These are phyloP conservation scores for Melanotaenia pygmaea DNA, from an alignment of 2,797 vertebrate genomes.

Conservation along the genomic window DNA sequence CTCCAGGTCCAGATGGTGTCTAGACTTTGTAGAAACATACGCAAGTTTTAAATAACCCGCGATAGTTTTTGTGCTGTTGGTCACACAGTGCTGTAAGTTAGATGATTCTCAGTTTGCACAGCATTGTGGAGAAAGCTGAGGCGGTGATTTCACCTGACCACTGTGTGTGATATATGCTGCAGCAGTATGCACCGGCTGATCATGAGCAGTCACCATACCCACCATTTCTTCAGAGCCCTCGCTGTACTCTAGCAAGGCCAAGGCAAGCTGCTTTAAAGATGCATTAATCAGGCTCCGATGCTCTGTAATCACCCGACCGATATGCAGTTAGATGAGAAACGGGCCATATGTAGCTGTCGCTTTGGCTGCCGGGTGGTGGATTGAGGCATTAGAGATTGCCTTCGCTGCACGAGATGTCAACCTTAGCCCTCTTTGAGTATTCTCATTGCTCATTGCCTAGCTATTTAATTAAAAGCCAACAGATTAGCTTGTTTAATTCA, in stretches of 20 bases:
- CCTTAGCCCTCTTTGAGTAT: constrained; percentile 45
- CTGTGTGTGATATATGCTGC: constrained; percentile 47
- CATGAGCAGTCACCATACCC: constrained; percentile 41
- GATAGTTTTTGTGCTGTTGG: constrained; percentile 43
- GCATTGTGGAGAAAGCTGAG: constrained; percentile 34
- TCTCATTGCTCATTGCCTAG: constrained; percentile 44
- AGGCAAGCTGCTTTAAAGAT: constrained; percentile 58
- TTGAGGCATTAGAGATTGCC: constrained; percentile 63
- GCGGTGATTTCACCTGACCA: constrained; percentile 56
- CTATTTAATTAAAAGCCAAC: constrained; percentile 75
- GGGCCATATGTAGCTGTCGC: constrained; percentile 69
- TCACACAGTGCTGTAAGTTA: constrained; percentile 30
- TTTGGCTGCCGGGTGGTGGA: constrained; percentile 49
- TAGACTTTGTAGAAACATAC: constrained; percentile 66
- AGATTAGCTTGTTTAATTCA: constrained; percentile 72
- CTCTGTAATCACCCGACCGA: constrained; percentile 64
- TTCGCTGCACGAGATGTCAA: constrained; percentile 35
- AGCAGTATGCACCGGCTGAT: constrained; percentile 11
- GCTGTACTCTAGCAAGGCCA: constrained; percentile 51
- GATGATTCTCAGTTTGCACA: constrained; percentile 45
- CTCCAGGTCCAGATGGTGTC: constrained; percentile 72
- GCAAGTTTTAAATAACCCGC: constrained; percentile 41
- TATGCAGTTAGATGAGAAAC: constrained; percentile 56
- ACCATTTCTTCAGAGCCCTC: constrained; percentile 52
- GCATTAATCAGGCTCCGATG: constrained; percentile 71